Conservation (phyloP, 2,888 invertebrate species). For the Brachyptera putata region DNA sequence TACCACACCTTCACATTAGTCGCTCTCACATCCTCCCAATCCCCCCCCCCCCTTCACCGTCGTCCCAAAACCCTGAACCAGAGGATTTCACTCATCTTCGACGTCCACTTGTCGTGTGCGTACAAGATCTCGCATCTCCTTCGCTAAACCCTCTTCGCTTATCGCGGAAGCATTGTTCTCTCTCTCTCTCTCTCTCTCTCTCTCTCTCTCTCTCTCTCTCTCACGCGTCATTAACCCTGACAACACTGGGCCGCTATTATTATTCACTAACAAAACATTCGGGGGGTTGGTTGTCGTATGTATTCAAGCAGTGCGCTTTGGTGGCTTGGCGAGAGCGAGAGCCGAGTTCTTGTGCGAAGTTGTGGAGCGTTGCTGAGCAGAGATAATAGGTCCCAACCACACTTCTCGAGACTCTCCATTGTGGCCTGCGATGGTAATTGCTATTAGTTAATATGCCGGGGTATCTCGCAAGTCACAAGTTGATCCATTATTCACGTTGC, state of each 20-base stretch:
- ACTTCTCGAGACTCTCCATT: conserved; percentile 3
- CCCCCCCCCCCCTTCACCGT: too few relatives aligned
- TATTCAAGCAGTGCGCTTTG: too few relatives aligned
- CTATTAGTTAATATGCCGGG: conserved; percentile 19
- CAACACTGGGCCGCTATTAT: conserved; percentile 14
- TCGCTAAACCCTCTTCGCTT: neutral
- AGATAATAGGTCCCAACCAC: conserved; percentile 21
- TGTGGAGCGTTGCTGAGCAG: neutral
- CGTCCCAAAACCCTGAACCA: too few relatives aligned
- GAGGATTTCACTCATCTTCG: too few relatives aligned
- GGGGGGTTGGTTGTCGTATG: too few relatives aligned
- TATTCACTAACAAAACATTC: conserved; percentile 22
- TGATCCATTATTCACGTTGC: conserved; percentile 16
- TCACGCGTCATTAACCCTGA: conserved; percentile 18
- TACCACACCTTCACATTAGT: too few relatives aligned
- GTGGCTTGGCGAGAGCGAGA: too few relatives aligned
- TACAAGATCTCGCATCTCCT: too few relatives aligned
- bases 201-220: conserved; percentile 5
- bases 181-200: too few relatives aligned
- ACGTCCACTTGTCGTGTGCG: too few relatives aligned
- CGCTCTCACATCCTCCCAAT: too few relatives aligned
- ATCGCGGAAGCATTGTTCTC: conserved; percentile 1
- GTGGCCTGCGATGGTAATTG: conserved; percentile 17
- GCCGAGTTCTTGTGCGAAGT: neutral
- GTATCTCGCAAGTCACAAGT: conserved; percentile 18